These are phyloP conservation scores for Bombylius major DNA, from an alignment of 2,888 invertebrate species.

Conservation along the genomic window DNA sequence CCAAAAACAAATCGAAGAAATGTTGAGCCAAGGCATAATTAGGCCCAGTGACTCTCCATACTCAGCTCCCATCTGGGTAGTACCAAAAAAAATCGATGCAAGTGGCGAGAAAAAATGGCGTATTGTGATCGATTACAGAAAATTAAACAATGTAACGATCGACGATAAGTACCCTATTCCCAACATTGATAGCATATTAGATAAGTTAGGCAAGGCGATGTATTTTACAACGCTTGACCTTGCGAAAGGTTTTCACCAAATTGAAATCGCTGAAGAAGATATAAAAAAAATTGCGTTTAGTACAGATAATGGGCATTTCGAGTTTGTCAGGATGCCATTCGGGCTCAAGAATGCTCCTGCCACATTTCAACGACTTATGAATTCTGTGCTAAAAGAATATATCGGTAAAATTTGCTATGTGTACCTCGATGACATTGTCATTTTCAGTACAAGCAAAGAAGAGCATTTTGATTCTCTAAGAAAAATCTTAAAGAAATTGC, in stretches of 20 bases:
- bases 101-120: neutral
- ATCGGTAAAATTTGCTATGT: too few relatives aligned
- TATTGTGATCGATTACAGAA: conserved; percentile 12
- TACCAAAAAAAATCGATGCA: neutral
- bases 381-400: too few relatives aligned
- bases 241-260: conserved; percentile 14
- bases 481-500: too few relatives aligned
- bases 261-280: conserved; percentile 9
- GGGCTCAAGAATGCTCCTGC: too few relatives aligned
- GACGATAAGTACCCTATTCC: conserved; percentile 8
- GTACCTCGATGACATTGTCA: too few relatives aligned
- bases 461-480: too few relatives aligned
- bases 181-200: conserved; percentile 11
- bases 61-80: neutral
- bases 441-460: too few relatives aligned
- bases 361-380: too few relatives aligned
- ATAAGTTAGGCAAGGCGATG: conserved; percentile 8
- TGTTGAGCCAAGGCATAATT: neutral
- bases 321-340: too few relatives aligned
- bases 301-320: too few relatives aligned
- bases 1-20: neutral
- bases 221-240: conserved; percentile 13
- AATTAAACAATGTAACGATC: conserved; percentile 11
- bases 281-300: conserved; percentile 14
- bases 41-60: neutral